phyloP scores from a whole-genome alignment of 2,888 invertebrate species.

The Trissolcus japonicus region DNA sequence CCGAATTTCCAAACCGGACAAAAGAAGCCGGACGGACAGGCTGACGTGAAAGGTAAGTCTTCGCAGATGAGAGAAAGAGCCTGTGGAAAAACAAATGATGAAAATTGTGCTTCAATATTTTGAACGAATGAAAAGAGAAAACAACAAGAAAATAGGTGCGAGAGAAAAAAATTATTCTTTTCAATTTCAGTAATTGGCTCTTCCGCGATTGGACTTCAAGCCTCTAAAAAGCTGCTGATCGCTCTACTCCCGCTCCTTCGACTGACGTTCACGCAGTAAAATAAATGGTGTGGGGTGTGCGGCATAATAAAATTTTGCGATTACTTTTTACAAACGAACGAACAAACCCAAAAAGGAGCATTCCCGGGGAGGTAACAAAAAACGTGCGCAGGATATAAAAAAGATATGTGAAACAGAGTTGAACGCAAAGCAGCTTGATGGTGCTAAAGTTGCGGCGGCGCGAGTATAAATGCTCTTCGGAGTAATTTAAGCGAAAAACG shows the following conservation, averaged over 20 bases:
- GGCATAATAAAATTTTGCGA: slow-evolving; percentile 19
- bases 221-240: slow-evolving; percentile 41
- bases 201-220: slow-evolving; percentile 46
- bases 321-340: slow-evolving; percentile 37
- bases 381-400: background rate
- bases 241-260: slow-evolving; percentile 53
- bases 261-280: slow-evolving; percentile 48
- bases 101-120: too few relatives aligned
- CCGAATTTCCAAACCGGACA: slow-evolving; percentile 74
- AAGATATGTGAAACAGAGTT: slow-evolving; percentile 20
- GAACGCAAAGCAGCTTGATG: slow-evolving; percentile 26
- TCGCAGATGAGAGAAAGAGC: too few relatives aligned
- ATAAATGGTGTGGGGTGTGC: slow-evolving; percentile 27
- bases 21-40: slow-evolving; percentile 73
- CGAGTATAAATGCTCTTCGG: slow-evolving; percentile 18
- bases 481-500: slow-evolving; percentile 27
- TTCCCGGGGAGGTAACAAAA: slow-evolving; percentile 1
- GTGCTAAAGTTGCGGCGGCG: slow-evolving; percentile 22
- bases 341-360: slow-evolving; percentile 13
- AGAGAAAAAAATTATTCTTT: background rate
- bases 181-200: slow-evolving; percentile 53
- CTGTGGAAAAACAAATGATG: background rate
- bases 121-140: too few relatives aligned
- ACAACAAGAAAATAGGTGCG: too few relatives aligned
- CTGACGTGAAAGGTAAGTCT: slow-evolving; percentile 71